Conservation (phyloP, 1,140 invertebrate species). For the Anagrus nilaparvatae region DNA sequence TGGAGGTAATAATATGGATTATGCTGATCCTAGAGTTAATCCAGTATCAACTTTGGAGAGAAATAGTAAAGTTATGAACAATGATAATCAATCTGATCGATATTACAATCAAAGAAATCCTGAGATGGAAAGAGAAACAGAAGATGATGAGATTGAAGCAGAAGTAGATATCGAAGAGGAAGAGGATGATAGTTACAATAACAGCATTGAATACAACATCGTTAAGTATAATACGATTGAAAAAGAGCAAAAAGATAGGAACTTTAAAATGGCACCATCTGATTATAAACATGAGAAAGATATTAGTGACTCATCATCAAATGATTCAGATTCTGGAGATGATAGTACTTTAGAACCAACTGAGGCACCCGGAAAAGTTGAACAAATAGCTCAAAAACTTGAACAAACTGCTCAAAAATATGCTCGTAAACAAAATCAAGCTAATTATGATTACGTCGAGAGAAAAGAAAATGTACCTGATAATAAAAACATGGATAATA, state of each 20-base stretch:
- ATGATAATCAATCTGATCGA: constrained; percentile 11
- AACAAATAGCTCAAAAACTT: constrained; percentile 40
- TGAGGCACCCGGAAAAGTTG: constrained; percentile 38
- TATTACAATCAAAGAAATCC: constrained; percentile 3
- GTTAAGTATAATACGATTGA: constrained; percentile 23
- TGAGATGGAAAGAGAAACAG: constrained; percentile 23
- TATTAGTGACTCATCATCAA: constrained; percentile 23
- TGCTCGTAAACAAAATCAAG: constrained; percentile 36
- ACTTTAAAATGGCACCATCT: constrained; percentile 14
- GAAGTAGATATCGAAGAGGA: constrained; percentile 24
- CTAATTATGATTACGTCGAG: constrained; percentile 32
- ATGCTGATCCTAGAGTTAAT: constrained; percentile 11
- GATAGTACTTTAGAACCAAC: constrained; percentile 38
- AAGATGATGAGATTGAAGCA: constrained; percentile 31
- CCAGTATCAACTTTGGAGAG: too few relatives aligned
- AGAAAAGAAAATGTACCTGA: constrained; percentile 26
- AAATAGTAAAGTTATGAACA: too few relatives aligned
- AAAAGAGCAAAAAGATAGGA: constrained; percentile 28
- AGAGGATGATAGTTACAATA: constrained; percentile 21
- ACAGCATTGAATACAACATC: constrained; percentile 23
- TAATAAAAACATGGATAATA: too few relatives aligned
- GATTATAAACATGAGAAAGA: constrained; percentile 32
- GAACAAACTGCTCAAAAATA: constrained; percentile 42
- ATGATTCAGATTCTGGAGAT: constrained; percentile 34
- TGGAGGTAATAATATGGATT: constrained; percentile 11